Percentiles rank a stretch among this genome's conserved stretches.
Conservation (phyloP, 2,113 vertebrate genomes). For the Lophius piscatorius region DNA sequence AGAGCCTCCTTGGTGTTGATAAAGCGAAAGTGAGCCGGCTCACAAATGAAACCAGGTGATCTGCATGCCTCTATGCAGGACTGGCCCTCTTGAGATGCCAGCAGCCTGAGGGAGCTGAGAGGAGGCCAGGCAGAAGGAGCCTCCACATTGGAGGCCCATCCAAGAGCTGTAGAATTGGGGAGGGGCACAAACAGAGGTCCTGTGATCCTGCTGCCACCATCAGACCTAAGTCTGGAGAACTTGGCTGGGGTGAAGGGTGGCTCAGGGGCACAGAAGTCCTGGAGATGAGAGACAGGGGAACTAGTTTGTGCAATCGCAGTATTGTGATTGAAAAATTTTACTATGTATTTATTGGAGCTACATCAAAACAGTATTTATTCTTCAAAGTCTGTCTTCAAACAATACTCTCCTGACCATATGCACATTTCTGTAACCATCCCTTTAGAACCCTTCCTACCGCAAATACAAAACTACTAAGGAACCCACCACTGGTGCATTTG, state of each 20-base stretch:
- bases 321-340: neutral
- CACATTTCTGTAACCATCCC: neutral
- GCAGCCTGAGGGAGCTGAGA: constrained; percentile 82
- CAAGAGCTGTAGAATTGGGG: constrained; percentile 85
- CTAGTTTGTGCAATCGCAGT: constrained; percentile 1
- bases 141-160: constrained; percentile 81
- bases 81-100: constrained; percentile 83
- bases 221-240: constrained; percentile 67
- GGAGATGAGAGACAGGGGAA: neutral
- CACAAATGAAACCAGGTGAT: constrained; percentile 84
- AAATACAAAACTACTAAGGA: neutral
- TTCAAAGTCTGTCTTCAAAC: neutral
- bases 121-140: constrained; percentile 86
- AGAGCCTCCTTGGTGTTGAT: constrained; percentile 92
- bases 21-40: constrained; percentile 92
- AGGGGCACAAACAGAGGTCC: constrained; percentile 77
- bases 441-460: neutral
- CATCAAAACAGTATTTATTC: neutral
- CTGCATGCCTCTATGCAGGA: constrained; percentile 89
- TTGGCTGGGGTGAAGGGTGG: constrained; percentile 69
- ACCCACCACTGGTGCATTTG: too few relatives aligned
- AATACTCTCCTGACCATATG: neutral
- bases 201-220: constrained; percentile 60
- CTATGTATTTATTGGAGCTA: neutral
- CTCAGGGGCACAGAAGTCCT: constrained; percentile 89